Evolutionary conservation across 2,888 invertebrate species (phyloP).

Genomic region (Himalopsyche japonica): DNA sequence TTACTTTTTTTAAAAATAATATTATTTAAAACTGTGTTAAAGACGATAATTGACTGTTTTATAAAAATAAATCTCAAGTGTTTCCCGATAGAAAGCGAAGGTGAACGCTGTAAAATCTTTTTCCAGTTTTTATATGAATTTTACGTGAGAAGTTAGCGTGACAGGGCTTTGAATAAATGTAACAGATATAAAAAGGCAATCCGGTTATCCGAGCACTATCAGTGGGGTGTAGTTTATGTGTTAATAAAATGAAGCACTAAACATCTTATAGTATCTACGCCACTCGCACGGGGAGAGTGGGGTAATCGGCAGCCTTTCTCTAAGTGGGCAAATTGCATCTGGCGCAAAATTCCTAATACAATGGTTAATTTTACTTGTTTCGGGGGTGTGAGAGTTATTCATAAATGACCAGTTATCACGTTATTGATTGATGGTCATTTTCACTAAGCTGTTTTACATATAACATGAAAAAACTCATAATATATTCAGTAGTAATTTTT

Average conservation of each 20-base stretch:
- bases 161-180: constrained; percentile 2
- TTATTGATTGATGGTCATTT: too few species aligned
- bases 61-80: too few species aligned
- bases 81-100: not conserved
- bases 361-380: not conserved
- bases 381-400: too few species aligned
- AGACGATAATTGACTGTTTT: too few species aligned
- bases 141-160: not conserved
- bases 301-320: not conserved
- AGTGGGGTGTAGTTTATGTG: constrained; percentile 37
- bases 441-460: too few species aligned
- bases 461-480: too few species aligned
- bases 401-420: too few species aligned
- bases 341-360: not conserved
- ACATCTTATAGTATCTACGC: constrained; percentile 16
- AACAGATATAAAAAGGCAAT: constrained; percentile 29
- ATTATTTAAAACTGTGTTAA: too few species aligned
- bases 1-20: too few species aligned
- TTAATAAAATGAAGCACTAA: constrained; percentile 34
- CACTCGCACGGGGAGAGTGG: not conserved
- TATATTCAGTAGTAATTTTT: too few species aligned
- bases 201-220: constrained; percentile 35
- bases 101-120: not conserved
- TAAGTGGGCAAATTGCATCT: not conserved
- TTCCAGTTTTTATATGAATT: not conserved